Conservation (phyloP, 2,888 invertebrate species). For the Girardia tigrina region DNA sequence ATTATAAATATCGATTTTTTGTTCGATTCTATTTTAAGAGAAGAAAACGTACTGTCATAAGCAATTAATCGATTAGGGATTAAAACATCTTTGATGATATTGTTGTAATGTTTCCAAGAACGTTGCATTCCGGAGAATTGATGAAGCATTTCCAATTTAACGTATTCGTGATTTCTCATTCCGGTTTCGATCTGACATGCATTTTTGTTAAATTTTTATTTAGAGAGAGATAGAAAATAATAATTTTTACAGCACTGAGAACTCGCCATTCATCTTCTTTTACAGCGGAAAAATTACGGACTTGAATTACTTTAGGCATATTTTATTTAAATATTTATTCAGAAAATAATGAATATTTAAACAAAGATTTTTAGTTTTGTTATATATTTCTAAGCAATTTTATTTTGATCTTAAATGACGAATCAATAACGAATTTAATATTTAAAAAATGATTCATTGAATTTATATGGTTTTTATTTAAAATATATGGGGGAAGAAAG, state of each 20-base stretch:
- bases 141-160: slow-evolving; percentile 73
- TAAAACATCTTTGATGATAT: slow-evolving; percentile 66
- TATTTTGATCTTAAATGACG: no score
- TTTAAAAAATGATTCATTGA: no score
- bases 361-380: no score
- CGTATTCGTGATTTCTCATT: slow-evolving; percentile 98
- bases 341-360: no score
- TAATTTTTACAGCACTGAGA: background rate
- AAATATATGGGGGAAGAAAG: no score
- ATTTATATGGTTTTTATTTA: no score
- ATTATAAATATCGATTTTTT: background rate
- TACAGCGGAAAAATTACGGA: background rate
- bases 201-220: no score
- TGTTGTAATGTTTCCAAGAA: slow-evolving; percentile 62
- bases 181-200: slow-evolving; percentile 70
- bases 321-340: no score
- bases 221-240: no score
- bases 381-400: no score
- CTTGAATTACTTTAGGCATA: slow-evolving; percentile 5
- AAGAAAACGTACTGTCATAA: slow-evolving; percentile 71
- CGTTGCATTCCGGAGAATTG: slow-evolving; percentile 67
- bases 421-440: no score
- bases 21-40: background rate
- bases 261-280: background rate
- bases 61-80: slow-evolving; percentile 76